phyloP scores from a whole-genome alignment of 2,888 invertebrate genomes.

The Hydraecia micacea region DNA sequence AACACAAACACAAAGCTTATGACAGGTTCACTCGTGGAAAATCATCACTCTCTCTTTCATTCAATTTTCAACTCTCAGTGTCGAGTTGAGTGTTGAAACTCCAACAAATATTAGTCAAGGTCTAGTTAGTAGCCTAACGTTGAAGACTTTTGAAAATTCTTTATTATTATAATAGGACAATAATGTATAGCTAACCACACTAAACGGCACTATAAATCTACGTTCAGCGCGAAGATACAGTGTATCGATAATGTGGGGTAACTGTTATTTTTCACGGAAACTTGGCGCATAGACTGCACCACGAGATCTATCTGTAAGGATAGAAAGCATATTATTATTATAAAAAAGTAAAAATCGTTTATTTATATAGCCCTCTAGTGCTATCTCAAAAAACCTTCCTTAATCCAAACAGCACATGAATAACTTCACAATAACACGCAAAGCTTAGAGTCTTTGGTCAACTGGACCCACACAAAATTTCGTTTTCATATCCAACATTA shows the following conservation, averaged over 20 bases:
- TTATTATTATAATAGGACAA: not conserved
- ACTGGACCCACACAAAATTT: no score
- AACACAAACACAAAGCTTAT: no score
- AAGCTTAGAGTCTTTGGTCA: no score
- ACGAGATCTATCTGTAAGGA: not conserved
- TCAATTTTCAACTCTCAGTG: not conserved
- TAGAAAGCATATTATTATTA: no score
- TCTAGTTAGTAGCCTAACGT: not conserved
- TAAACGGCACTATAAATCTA: not conserved
- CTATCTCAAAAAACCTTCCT: not conserved
- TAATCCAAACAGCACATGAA: conserved; percentile 6
- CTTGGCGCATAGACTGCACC: not conserved
- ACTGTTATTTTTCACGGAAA: not conserved
- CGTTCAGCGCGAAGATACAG: not conserved
- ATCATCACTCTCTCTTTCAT: not conserved
- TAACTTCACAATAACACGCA: conserved; percentile 7
- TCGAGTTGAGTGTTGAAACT: not conserved
- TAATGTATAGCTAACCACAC: not conserved
- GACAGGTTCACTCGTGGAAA: not conserved
- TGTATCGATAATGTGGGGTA: not conserved
- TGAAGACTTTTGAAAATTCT: not conserved
- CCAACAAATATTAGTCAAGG: not conserved
- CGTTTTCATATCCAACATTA: conserved; percentile 20
- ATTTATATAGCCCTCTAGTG: not conserved
- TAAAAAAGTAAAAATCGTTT: not conserved